Conservation (phyloP, 1,140 invertebrate genomes). For the Drosophila dunni region DNA sequence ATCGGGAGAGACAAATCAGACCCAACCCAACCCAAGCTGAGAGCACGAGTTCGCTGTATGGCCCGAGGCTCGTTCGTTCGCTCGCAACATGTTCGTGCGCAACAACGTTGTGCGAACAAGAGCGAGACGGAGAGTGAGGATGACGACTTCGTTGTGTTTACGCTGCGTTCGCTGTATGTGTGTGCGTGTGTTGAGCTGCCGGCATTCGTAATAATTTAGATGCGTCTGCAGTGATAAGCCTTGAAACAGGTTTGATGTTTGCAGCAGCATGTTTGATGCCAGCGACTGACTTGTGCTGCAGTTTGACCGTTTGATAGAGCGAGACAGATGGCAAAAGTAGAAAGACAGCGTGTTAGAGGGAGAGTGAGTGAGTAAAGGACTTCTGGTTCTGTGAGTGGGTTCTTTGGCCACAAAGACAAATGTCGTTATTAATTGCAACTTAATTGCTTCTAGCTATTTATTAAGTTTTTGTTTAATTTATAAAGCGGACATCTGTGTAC, state of each 20-base stretch:
- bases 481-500: slow-evolving; percentile 47
- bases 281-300: slow-evolving; percentile 40
- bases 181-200: slow-evolving; percentile 58
- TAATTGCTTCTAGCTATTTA: slow-evolving; percentile 74
- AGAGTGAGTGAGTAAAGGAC: not conserved
- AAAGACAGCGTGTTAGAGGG: not conserved
- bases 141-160: slow-evolving; percentile 59
- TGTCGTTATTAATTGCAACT: slow-evolving; percentile 79
- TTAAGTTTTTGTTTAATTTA: slow-evolving; percentile 71
- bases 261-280: slow-evolving; percentile 69
- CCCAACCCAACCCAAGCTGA: slow-evolving; percentile 33
- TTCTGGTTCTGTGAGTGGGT: slow-evolving; percentile 11
- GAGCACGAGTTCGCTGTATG: slow-evolving; percentile 30
- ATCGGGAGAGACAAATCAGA: slow-evolving; percentile 44
- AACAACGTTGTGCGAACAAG: slow-evolving; percentile 13
- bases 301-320: slow-evolving; percentile 36
- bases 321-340: not conserved
- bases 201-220: slow-evolving; percentile 77
- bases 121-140: slow-evolving; percentile 3
- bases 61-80: slow-evolving; percentile 26
- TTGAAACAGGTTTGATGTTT: slow-evolving; percentile 72
- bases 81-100: slow-evolving; percentile 70
- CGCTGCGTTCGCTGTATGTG: too few species aligned
- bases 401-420: slow-evolving; percentile 25
- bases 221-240: slow-evolving; percentile 71